Conservation (phyloP, 2,113 vertebrate species). For the Cyanoderma ruficeps region DNA sequence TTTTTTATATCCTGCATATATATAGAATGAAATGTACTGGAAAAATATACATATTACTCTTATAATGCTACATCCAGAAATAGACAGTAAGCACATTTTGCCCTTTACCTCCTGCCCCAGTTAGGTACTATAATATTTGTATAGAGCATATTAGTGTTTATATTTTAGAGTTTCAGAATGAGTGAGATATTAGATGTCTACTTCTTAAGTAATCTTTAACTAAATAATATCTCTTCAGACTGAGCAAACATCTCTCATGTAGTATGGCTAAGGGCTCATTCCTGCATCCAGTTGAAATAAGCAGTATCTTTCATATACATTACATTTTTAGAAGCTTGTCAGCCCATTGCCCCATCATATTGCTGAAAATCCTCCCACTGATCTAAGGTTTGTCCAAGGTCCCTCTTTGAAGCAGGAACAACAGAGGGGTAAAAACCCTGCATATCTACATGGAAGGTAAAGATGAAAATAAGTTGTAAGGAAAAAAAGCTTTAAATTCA, state of each 20-base stretch:
- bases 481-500: not conserved
- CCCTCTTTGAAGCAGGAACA: not conserved
- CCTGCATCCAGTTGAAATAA: not conserved
- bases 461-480: not conserved
- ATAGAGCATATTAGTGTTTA: not conserved
- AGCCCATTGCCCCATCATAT: not conserved
- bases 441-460: not conserved
- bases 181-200: not conserved
- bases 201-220: not conserved
- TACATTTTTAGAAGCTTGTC: not conserved
- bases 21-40: not conserved
- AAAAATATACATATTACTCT: not conserved
- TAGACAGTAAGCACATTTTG: not conserved
- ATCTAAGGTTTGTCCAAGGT: not conserved
- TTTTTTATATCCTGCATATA: not conserved
- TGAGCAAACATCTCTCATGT: not conserved
- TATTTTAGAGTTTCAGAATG: not conserved
- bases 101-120: not conserved
- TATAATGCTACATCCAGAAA: not conserved
- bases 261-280: not conserved
- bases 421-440: not conserved
- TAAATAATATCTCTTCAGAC: not conserved
- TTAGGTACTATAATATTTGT: not conserved
- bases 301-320: not conserved
- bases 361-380: not conserved